phyloP scores from a whole-genome alignment of 1,140 invertebrate genomes.

The Drosophila nannoptera region DNA sequence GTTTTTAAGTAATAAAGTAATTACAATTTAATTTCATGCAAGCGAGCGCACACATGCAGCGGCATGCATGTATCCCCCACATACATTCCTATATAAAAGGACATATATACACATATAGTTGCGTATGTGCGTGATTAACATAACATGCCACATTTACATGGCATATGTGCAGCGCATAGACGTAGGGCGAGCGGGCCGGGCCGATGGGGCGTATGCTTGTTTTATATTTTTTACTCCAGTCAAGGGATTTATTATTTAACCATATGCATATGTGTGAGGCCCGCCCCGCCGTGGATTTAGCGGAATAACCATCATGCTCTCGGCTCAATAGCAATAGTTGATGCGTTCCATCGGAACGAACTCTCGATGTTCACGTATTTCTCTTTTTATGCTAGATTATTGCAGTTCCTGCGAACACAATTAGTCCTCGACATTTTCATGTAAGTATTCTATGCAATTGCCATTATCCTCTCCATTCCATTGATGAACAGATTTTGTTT shows the following conservation, averaged over 20 bases:
- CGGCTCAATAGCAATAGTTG: too few species aligned
- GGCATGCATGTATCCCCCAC: conserved; percentile 6
- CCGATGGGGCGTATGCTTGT: conserved; percentile 6
- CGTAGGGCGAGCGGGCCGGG: background rate
- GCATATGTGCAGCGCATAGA: conserved; percentile 22
- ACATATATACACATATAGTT: conserved; percentile 2
- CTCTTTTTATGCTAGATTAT: too few species aligned
- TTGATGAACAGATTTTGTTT: too few species aligned
- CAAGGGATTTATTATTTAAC: conserved; percentile 1
- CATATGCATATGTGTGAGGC: background rate
- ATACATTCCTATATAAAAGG: background rate
- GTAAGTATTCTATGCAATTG: too few species aligned
- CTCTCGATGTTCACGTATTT: too few species aligned
- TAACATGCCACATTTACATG: conserved; percentile 35
- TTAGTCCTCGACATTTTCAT: too few species aligned
- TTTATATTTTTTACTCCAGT: background rate
- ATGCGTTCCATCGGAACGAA: too few species aligned
- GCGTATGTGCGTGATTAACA: conserved; percentile 16
- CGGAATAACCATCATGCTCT: too few species aligned
- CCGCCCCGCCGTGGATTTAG: too few species aligned
- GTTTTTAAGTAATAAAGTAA: conserved; percentile 75
- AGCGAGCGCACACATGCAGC: conserved; percentile 27
- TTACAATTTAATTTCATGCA: conserved; percentile 68
- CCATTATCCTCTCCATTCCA: too few species aligned
- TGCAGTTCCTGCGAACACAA: too few species aligned